Conservation (phyloP, 2,888 invertebrate species). For the Mimumesa dahlbomi region DNA sequence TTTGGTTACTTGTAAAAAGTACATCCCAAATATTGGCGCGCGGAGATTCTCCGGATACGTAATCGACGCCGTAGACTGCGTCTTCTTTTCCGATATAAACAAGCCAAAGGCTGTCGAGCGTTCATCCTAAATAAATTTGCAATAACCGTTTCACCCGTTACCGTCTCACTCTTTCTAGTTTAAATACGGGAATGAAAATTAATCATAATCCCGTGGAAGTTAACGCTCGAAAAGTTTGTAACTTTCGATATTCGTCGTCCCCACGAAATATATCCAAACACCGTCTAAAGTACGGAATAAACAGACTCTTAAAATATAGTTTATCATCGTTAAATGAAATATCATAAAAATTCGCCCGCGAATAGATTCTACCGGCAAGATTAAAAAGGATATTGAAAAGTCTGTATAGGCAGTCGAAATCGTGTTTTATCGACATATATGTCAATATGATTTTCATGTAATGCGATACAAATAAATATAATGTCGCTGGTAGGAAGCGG, state of each 20-base stretch:
- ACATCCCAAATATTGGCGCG: slow-evolving; percentile 71
- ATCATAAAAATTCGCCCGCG: background rate
- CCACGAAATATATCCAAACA: background rate
- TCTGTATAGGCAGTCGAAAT: background rate
- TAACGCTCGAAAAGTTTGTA: background rate
- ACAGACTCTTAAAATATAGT: background rate
- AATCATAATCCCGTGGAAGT: background rate
- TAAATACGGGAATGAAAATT: background rate
- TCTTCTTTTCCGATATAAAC: background rate
- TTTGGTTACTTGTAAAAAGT: slow-evolving; percentile 68
- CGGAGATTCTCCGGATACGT: background rate
- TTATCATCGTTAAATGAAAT: background rate
- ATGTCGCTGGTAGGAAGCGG: background rate
- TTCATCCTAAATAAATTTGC: slow-evolving; percentile 65
- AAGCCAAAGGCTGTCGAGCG: slow-evolving; percentile 19
- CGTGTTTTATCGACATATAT: slow-evolving; percentile 5
- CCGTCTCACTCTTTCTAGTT: background rate
- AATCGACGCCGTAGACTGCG: background rate
- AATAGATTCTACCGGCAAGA: background rate
- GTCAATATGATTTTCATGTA: slow-evolving; percentile 2
- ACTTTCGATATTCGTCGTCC: background rate
- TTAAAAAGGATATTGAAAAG: background rate
- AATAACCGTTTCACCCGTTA: slow-evolving; percentile 1
- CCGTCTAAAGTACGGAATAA: background rate
- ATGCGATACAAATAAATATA: slow-evolving; percentile 1